phyloP scores from a whole-genome alignment of 2,797 vertebrate genomes.

The Labeo calbasu region DNA sequence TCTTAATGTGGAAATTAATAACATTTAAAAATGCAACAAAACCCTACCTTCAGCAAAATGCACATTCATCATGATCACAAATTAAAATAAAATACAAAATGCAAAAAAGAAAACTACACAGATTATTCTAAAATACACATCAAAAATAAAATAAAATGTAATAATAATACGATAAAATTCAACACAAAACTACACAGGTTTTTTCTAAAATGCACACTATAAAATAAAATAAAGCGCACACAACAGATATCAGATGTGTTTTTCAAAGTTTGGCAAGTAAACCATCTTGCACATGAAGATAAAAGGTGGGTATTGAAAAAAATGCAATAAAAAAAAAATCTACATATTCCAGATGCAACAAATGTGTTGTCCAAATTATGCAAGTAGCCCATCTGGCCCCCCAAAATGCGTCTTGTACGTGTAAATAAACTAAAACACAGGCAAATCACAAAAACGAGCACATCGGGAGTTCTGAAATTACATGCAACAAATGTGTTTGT shows the following conservation, averaged over 20 bases:
- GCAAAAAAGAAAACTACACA: neutral
- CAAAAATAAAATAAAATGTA: neutral
- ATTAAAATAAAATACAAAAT: neutral
- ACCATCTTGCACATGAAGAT: neutral
- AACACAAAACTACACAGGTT: neutral
- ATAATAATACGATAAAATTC: neutral
- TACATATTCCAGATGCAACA: neutral
- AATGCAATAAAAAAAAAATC: neutral
- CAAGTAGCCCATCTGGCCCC: neutral
- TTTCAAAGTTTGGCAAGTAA: neutral
- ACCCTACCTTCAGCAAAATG: too few species aligned
- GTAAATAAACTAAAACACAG: neutral
- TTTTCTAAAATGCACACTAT: neutral
- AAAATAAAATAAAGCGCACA: neutral
- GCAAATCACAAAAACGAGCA: neutral
- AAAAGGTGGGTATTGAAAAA: neutral
- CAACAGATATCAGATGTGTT: neutral
- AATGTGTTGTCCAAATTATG: constrained; percentile 2
- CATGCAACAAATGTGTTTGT: neutral
- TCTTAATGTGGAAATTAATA: too few species aligned
- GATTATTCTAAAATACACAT: too few species aligned
- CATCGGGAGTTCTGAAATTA: neutral
- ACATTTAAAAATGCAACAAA: too few species aligned
- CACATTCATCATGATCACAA: neutral
- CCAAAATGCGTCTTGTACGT: neutral